phyloP scores from a whole-genome alignment of 1,140 invertebrate species.

The Magallana ariakensis region DNA sequence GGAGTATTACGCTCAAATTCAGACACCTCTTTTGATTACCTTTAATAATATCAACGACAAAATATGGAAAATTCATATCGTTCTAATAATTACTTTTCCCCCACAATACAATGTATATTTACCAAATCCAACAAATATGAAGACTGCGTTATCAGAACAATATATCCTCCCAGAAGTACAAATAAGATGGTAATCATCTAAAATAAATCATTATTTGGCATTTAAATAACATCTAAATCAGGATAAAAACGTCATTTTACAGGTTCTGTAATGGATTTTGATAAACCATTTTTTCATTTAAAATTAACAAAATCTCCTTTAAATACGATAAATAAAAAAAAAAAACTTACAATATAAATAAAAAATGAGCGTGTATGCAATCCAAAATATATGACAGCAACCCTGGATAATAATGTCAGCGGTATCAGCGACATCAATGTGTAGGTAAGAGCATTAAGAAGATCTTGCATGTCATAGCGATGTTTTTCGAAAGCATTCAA shows the following conservation, averaged over 20 bases:
- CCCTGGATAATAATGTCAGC: neutral
- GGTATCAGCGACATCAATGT: neutral
- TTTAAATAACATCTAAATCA: neutral
- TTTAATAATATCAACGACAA: neutral
- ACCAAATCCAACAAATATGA: neutral
- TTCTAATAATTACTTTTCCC: neutral
- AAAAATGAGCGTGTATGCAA: neutral
- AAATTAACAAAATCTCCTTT: neutral
- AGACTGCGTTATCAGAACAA: neutral
- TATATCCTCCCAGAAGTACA: neutral
- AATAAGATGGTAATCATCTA: neutral
- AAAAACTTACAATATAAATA: constrained; percentile 4
- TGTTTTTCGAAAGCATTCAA: neutral
- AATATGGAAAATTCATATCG: neutral
- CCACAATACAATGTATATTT: neutral
- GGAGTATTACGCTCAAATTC: neutral
- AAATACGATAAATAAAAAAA: neutral
- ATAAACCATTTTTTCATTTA: neutral
- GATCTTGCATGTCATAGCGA: constrained; percentile 14
- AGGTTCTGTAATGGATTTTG: neutral
- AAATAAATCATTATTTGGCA: neutral
- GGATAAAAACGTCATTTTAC: neutral
- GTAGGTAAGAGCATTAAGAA: neutral
- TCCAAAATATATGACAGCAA: neutral
- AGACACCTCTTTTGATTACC: neutral